Conservation (phyloP, 2,888 invertebrate species). For the Scaptomyza cyrtandrae region DNA sequence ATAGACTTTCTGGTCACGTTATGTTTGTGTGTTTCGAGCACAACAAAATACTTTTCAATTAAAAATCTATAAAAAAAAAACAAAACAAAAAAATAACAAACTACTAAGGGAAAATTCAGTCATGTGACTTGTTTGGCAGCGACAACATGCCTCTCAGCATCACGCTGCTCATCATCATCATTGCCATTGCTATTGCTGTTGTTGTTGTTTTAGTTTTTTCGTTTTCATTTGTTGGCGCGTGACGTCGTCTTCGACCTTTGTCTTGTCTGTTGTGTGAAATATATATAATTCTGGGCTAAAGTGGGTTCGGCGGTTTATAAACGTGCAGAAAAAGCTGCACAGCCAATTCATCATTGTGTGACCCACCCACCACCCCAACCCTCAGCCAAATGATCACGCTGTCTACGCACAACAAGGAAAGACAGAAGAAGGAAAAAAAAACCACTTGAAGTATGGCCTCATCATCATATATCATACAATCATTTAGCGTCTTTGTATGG, state of each 20-base stretch:
- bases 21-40: conserved; percentile 44
- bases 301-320: conserved; percentile 1
- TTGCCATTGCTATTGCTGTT: conserved; percentile 6
- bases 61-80: conserved; percentile 66
- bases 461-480: conserved; percentile 37
- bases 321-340: conserved; percentile 8
- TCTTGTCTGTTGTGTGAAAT: conserved; percentile 56
- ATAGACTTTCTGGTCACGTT: conserved; percentile 60
- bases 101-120: conserved; percentile 48
- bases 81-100: conserved; percentile 52
- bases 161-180: conserved; percentile 43
- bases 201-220: conserved; percentile 14
- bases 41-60: conserved; percentile 74
- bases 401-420: background rate
- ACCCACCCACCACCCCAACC: background rate
- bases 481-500: conserved; percentile 2
- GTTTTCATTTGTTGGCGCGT: conserved; percentile 22
- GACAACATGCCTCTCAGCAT: conserved; percentile 46
- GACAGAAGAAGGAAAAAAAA: background rate
- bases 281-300: conserved; percentile 23
- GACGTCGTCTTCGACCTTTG: conserved; percentile 33
- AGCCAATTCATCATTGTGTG: conserved; percentile 13
- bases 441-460: background rate
- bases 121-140: conserved; percentile 62
- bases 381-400: background rate